A percentile compares a stretch with the other conserved stretches of the same genome.
These are phyloP conservation scores for Beroe ovata DNA, from an alignment of 37 sponge, comb jelly and placozoan genomes.

Conservation along the genomic window DNA sequence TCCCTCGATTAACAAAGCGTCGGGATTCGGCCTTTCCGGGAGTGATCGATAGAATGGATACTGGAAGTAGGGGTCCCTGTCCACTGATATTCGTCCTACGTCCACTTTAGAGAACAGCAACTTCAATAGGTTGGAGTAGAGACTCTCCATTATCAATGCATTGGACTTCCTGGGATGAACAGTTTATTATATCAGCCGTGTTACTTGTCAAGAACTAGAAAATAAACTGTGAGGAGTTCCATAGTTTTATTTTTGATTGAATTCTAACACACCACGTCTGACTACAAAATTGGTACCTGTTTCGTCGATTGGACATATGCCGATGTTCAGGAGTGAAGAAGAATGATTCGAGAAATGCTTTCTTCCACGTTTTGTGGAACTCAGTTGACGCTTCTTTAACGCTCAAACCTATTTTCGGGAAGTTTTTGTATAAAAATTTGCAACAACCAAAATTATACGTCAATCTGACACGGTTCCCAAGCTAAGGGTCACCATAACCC, in stretches of 20 bases:
- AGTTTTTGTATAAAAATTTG: too few relatives aligned
- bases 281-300: background rate
- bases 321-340: background rate
- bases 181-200: too few relatives aligned
- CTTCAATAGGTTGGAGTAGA: background rate
- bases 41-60: conserved; percentile 14
- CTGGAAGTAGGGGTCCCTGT: conserved; percentile 30
- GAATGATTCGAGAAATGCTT: conserved; percentile 9
- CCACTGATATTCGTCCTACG: background rate
- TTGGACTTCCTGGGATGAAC: conserved; percentile 5
- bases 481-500: too few relatives aligned
- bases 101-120: conserved; percentile 11
- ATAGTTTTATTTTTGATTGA: too few relatives aligned
- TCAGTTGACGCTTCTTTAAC: background rate
- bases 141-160: background rate
- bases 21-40: background rate
- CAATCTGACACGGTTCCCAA: too few relatives aligned
- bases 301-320: background rate
- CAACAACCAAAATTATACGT: too few relatives aligned
- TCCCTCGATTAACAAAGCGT: conserved; percentile 21
- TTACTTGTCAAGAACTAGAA: too few relatives aligned
- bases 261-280: too few relatives aligned
- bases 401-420: conserved; percentile 25
- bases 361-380: conserved; percentile 27
- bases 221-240: too few relatives aligned